Conservation (phyloP, 2,797 vertebrate species). For the Capromys pilorides region DNA sequence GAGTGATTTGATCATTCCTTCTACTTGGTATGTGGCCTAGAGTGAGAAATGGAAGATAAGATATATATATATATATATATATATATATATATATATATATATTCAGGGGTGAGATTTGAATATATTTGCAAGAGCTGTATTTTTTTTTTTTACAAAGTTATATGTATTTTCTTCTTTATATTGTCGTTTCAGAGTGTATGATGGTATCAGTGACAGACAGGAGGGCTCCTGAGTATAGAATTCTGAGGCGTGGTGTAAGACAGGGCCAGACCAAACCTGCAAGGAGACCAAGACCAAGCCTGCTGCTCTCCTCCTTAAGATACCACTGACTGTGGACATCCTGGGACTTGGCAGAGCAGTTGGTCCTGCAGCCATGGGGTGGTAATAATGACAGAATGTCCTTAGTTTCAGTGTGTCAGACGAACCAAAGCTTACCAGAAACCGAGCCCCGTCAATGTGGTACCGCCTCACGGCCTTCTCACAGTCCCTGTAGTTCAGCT, state of each 20-base stretch:
- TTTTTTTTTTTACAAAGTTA: background rate
- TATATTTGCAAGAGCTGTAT: background rate
- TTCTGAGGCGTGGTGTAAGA: background rate
- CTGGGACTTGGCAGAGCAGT: background rate
- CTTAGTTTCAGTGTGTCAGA: accelerated
- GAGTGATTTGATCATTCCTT: background rate
- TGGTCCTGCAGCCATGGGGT: background rate
- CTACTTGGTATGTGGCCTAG: background rate
- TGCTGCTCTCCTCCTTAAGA: background rate
- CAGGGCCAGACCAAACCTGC: background rate
- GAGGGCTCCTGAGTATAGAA: background rate
- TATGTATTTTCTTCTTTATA: background rate
- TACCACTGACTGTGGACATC: background rate
- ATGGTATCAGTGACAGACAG: background rate
- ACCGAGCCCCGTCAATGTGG: conserved; percentile 91
- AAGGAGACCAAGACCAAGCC: background rate
- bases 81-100: background rate
- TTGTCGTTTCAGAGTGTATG: background rate
- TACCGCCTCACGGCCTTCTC: conserved; percentile 91
- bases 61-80: background rate
- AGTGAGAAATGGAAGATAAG: background rate
- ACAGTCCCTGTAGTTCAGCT: conserved; percentile 92
- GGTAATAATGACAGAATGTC: background rate
- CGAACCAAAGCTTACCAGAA: conserved; percentile 90
- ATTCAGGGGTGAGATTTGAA: background rate